Conservation (phyloP, 2,797 vertebrate genomes). For the Acanthurus lineatus region DNA sequence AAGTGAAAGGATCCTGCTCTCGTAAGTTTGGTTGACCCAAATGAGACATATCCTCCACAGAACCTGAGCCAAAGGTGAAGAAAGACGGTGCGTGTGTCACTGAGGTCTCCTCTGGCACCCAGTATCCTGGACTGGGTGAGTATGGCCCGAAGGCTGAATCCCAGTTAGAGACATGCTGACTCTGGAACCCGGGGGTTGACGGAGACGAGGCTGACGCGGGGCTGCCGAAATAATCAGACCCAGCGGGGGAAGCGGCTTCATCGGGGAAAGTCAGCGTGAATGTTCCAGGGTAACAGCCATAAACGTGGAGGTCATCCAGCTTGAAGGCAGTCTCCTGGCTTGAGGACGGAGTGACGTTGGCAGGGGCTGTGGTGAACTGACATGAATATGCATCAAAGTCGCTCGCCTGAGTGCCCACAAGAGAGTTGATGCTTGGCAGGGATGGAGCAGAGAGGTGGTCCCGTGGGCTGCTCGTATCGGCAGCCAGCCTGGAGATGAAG, state of each 20-base stretch:
- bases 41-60: constrained; percentile 74
- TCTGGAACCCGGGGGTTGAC: constrained; percentile 89
- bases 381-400: constrained; percentile 94
- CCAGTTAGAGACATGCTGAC: constrained; percentile 87
- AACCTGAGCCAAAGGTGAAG: constrained; percentile 82
- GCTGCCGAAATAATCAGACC: constrained; percentile 93
- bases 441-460: constrained; percentile 81
- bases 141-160: constrained; percentile 90
- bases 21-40: constrained; percentile 67
- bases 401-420: constrained; percentile 88
- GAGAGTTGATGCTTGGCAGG: constrained; percentile 92
- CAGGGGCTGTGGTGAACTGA: constrained; percentile 87
- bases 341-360: constrained; percentile 58
- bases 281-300: constrained; percentile 92
- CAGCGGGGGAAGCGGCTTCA: constrained; percentile 89
- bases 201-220: constrained; percentile 90
- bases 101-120: constrained; percentile 88
- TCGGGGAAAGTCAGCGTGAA: constrained; percentile 89
- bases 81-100: constrained; percentile 86
- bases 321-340: constrained; percentile 87
- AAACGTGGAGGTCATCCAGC: constrained; percentile 93
- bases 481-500: constrained; percentile 88
- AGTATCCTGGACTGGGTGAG: constrained; percentile 89
- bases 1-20: constrained; percentile 78
- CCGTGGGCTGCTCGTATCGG: constrained; percentile 84